phyloP scores from a whole-genome alignment of 2,888 invertebrate species.

The Syritta pipiens region DNA sequence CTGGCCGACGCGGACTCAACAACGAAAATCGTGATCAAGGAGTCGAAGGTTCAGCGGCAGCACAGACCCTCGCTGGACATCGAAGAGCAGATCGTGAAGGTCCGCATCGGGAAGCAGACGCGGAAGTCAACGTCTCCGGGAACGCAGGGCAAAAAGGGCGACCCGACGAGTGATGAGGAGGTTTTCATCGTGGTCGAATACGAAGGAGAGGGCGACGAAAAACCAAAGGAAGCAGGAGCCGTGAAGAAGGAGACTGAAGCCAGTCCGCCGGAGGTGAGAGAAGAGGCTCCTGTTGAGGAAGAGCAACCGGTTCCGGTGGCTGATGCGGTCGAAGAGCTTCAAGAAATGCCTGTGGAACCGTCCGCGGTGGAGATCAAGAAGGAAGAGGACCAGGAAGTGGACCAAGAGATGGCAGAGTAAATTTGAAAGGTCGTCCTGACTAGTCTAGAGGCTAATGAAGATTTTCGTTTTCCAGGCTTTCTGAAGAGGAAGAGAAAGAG shows the following conservation, averaged over 20 bases:
- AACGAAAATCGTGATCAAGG: slow-evolving; percentile 73
- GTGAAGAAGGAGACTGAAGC: not conserved
- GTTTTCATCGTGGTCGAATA: slow-evolving; percentile 59
- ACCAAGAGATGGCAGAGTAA: slow-evolving; percentile 22
- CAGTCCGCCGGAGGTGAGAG: too few species aligned
- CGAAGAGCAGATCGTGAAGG: slow-evolving; percentile 33
- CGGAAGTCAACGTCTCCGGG: not conserved
- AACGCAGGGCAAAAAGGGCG: not conserved
- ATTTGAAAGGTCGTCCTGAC: not conserved
- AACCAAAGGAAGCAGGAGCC: slow-evolving; percentile 13
- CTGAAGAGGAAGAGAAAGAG: not conserved
- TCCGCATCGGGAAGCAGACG: slow-evolving; percentile 34
- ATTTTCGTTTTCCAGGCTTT: not conserved
- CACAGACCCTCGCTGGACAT: slow-evolving; percentile 5
- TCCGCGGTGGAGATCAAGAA: slow-evolving; percentile 35
- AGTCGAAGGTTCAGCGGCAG: slow-evolving; percentile 65
- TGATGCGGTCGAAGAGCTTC: too few species aligned
- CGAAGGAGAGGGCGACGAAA: not conserved
- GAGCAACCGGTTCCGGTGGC: too few species aligned
- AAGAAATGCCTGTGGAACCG: too few species aligned
- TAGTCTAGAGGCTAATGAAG: not conserved
- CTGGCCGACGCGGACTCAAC: slow-evolving; percentile 74
- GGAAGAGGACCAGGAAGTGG: slow-evolving; percentile 2
- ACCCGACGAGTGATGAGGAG: slow-evolving; percentile 1
- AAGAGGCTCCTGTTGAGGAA: too few species aligned